phyloP scores from a whole-genome alignment of 2,113 vertebrate species.

The Campylorhamphus procurvoides region DNA sequence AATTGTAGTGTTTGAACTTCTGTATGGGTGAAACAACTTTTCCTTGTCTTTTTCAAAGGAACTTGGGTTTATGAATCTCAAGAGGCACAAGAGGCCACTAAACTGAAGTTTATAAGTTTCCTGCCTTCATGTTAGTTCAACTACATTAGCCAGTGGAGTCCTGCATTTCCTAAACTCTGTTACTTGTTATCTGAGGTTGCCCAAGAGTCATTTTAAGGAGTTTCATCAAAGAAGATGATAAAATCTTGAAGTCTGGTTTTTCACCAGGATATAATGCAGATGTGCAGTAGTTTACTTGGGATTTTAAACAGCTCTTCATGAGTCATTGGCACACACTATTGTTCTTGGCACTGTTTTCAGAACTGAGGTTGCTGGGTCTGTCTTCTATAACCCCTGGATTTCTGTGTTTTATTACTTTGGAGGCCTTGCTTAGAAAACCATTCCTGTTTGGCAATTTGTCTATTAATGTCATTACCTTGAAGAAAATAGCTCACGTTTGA shows the following conservation, averaged over 20 bases:
- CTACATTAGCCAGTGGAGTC: neutral
- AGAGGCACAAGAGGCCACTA: neutral
- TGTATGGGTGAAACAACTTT: neutral
- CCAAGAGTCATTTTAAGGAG: neutral
- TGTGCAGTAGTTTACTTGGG: neutral
- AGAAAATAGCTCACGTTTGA: neutral
- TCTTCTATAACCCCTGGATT: neutral
- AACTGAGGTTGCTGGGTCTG: neutral
- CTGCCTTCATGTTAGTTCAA: neutral
- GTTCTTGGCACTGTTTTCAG: constrained; percentile 8
- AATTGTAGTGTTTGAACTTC: neutral
- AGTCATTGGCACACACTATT: neutral
- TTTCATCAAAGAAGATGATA: neutral
- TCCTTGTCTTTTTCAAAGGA: neutral
- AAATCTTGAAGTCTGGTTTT: neutral
- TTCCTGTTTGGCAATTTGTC: neutral
- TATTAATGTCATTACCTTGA: neutral
- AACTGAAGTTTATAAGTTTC: neutral
- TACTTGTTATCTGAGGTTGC: neutral
- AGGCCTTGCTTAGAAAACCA: neutral
- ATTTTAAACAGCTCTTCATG: constrained; percentile 26
- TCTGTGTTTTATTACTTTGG: constrained; percentile 6
- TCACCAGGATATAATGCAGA: constrained; percentile 5
- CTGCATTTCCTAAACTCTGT: neutral
- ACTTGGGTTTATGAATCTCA: neutral